Base-by-base conservation (phyloP, 1,140 invertebrate species). In the Platorchestia sp. region DNA sequence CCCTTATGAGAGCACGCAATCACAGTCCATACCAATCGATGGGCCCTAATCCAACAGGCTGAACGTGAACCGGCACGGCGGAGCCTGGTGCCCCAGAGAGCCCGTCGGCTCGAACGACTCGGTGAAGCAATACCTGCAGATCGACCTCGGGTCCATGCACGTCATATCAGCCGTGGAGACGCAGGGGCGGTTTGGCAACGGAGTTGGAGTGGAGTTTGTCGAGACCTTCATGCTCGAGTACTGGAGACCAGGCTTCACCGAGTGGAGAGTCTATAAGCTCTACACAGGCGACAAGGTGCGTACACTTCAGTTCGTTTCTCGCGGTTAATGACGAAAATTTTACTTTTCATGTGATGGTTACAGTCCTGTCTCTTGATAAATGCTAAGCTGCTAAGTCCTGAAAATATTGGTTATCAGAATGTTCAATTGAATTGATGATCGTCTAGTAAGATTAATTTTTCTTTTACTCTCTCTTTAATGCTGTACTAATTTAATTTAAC, bases 61-160 rank as follows among this genome's bases (percentile, higher is more conserved):
- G 95, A 97, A 98, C 41, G 97, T 97, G 45, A 98, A 99, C 97
- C 97, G 97, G 90, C 98, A 98, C n/a, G 98, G 98, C 19, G 98
- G 98, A 43, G 98, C 98, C 0, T 99, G 98, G 98, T 99, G 98
- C 97, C 98, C 98, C 0, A 98, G 98, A 96, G 97, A 97, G 95
- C 98, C 98, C 96, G 98, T 99, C 95, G 98, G 98, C 96, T 97
- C 97, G 95, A 98, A 98, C 43, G 97, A 98, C 41, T 97, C 98
- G 42, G 98, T 87, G 5, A 96, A 96, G 75, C 95, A 99, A 97
- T 99, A 98, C 97, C 96, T 99, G n/a, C 98, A 99, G 97, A 98
- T 99, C 91, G 98, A 98, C 97, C 97, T 99, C n/a, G 97, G 97
- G 0, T 97, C 97, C 42, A 97, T 98, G 53, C 98, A 98, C 96